Conservation (phyloP, 2,888 invertebrate species). For the Spicauda simplicius region DNA sequence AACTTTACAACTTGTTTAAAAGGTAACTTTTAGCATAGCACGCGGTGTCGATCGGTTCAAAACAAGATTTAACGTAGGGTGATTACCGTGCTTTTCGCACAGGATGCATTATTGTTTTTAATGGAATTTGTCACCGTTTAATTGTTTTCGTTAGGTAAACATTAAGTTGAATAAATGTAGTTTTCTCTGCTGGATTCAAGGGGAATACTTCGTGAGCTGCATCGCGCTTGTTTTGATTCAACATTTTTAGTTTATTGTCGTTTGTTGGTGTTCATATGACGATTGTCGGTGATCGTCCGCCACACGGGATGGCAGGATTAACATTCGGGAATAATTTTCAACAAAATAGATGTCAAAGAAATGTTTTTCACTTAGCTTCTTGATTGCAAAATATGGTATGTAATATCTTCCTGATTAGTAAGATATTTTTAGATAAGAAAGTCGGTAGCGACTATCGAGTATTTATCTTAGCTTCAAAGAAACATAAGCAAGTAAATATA, state of each 20-base stretch:
- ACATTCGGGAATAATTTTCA: neutral
- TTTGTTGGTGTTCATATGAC: conserved; percentile 4
- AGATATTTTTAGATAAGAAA: conserved; percentile 6
- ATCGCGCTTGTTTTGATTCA: neutral
- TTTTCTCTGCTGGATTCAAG: neutral
- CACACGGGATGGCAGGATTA: neutral
- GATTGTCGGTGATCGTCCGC: neutral
- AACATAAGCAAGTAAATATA: neutral
- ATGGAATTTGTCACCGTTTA: neutral
- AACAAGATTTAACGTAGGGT: neutral
- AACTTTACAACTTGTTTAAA: conserved; percentile 27
- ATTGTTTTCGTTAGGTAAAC: neutral
- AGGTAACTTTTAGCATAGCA: conserved; percentile 8
- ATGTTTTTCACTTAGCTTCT: neutral
- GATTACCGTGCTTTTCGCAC: neutral
- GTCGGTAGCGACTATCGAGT: neutral
- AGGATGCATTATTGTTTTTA: neutral
- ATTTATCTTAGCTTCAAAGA: neutral
- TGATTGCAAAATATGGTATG: neutral
- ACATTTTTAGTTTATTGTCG: neutral
- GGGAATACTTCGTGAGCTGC: neutral
- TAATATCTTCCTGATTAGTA: neutral
- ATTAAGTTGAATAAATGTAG: neutral
- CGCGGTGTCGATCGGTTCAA: neutral
- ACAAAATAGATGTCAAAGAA: neutral